A percentile compares a stretch with the other conserved stretches of the same genome.
phyloP scores from a whole-genome alignment of 2,113 vertebrate species.

The Romanogobio albipinnatus region DNA sequence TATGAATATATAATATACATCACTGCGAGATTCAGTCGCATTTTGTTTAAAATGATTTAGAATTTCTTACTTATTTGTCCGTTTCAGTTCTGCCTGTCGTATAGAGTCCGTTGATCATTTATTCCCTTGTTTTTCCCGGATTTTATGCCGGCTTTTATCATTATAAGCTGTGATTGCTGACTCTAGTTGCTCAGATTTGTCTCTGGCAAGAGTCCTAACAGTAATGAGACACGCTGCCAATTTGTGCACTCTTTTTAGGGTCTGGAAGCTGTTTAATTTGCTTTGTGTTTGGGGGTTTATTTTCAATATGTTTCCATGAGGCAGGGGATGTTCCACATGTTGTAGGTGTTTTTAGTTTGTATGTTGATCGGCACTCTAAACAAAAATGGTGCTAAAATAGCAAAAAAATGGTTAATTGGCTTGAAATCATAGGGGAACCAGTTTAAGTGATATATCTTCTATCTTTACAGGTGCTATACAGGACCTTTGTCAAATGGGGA shows the following conservation, averaged over 20 bases:
- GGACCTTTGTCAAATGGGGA: no score
- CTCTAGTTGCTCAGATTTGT: not conserved
- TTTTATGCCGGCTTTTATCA: not conserved
- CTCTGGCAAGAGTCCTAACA: conserved; percentile 3
- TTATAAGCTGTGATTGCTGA: conserved; percentile 20
- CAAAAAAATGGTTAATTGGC: no score
- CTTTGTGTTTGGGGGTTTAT: conserved; percentile 6
- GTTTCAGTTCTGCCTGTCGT: not conserved
- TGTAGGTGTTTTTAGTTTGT: not conserved
- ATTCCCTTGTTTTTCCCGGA: not conserved
- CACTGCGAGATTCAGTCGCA: not conserved
- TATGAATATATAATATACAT: conserved; percentile 6
- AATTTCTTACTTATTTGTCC: not conserved
- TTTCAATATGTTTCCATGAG: conserved; percentile 1
- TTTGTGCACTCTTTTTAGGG: not conserved
- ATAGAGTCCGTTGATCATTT: not conserved
- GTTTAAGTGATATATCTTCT: no score
- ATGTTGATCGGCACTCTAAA: not conserved
- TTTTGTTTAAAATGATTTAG: not conserved
- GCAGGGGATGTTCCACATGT: not conserved
- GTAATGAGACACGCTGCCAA: conserved; percentile 11
- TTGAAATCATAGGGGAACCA: no score
- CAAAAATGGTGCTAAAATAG: no score
- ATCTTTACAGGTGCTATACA: no score
- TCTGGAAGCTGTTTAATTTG: not conserved